Percentiles rank a stretch among this genome's conserved stretches.
Evolutionary conservation across 2,888 invertebrate genomes (phyloP).

Genomic region (Ephialtes manifestator): DNA sequence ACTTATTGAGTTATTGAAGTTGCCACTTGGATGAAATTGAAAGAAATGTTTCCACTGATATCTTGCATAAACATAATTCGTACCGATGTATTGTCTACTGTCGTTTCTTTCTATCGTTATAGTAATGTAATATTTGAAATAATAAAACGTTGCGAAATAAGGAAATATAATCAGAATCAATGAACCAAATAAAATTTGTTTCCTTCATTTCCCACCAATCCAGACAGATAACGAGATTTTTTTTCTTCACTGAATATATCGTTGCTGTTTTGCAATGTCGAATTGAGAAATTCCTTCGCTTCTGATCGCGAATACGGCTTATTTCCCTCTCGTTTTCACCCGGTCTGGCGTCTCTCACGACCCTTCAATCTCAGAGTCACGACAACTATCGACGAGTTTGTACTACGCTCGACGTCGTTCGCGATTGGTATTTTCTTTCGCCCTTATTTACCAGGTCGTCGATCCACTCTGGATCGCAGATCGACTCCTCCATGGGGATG

Average conservation of each 20-base stretch:
- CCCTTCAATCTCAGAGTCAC: conserved; percentile 53
- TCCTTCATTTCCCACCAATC: background rate
- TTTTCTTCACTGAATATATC: conserved; percentile 7
- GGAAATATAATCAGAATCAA: background rate
- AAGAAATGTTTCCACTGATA: no score
- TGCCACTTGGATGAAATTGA: no score
- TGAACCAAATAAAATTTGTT: background rate
- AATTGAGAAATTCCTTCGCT: conserved; percentile 7
- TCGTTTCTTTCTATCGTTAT: background rate
- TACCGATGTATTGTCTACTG: background rate
- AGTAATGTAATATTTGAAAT: background rate
- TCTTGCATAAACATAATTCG: no score
- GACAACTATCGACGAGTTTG: conserved; percentile 56
- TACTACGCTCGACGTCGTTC: conserved; percentile 41
- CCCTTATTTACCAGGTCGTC: conserved; percentile 53
- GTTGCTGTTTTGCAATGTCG: conserved; percentile 34
- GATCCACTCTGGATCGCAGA: conserved; percentile 26
- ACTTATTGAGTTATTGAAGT: no score
- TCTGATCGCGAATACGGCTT: conserved; percentile 1
- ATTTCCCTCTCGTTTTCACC: conserved; percentile 23
- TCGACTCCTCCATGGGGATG: conserved; percentile 3
- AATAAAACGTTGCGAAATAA: background rate
- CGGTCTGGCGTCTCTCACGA: conserved; percentile 22
- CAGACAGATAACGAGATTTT: background rate
- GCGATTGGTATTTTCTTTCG: conserved; percentile 54